A percentile compares a stretch with the other conserved stretches of the same genome.
These are phyloP conservation scores for Bombus breviceps DNA, from an alignment of 1,140 invertebrate species.

Conservation along the genomic window DNA sequence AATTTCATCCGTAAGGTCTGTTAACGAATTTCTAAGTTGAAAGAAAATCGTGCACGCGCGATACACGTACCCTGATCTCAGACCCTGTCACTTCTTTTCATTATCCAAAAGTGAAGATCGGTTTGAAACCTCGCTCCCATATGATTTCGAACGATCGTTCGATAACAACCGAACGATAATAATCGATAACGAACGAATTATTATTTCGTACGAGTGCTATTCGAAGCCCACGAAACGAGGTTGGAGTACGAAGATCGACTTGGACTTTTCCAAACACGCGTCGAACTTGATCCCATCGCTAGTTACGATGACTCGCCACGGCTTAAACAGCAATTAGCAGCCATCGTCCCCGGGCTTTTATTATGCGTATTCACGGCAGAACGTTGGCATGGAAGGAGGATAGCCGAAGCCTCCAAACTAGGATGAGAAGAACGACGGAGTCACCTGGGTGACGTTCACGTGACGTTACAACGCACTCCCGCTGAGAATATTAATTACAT, in stretches of 20 bases:
- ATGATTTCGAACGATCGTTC: too few species aligned
- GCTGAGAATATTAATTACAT: constrained; percentile 75
- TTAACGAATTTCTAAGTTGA: not conserved
- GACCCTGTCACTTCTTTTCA: fast-evolving
- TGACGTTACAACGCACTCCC: constrained; percentile 65
- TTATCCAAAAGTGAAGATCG: too few species aligned
- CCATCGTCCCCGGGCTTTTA: not conserved
- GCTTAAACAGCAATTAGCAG: constrained; percentile 21
- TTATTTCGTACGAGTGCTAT: not conserved
- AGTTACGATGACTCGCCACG: not conserved
- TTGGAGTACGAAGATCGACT: not conserved
- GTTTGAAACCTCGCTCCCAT: too few species aligned
- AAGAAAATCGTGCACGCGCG: not conserved
- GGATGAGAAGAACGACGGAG: constrained; percentile 55
- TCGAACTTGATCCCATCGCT: not conserved
- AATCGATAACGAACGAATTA: not conserved
- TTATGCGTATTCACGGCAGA: not conserved
- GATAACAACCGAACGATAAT: too few species aligned
- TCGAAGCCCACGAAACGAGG: not conserved
- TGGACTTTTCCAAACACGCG: not conserved
- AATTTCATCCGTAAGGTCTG: not conserved
- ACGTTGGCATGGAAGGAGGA: not conserved
- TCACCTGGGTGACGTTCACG: constrained; percentile 70
- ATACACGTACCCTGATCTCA: too few species aligned
- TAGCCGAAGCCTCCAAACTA: not conserved